These are phyloP conservation scores for Anthoptus insignis DNA, from an alignment of 2,888 invertebrate species.

Conservation along the genomic window DNA sequence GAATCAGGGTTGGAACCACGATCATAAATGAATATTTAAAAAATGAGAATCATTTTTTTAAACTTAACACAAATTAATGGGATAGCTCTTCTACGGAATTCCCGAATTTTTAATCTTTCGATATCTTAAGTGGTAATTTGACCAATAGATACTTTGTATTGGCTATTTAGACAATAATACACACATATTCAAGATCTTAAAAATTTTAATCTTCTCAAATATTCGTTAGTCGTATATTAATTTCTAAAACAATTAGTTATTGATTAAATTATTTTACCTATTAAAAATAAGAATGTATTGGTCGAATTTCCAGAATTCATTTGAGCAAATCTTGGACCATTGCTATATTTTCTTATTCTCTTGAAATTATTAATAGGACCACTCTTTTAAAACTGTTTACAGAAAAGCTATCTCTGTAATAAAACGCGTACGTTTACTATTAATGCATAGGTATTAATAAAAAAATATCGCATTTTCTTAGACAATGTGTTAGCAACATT, in stretches of 20 bases:
- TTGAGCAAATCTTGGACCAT: constrained; percentile 73
- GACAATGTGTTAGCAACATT: constrained; percentile 65
- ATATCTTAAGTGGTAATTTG: constrained; percentile 26
- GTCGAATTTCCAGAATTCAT: constrained; percentile 29
- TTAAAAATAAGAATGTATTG: constrained; percentile 9
- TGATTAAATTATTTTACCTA: neutral
- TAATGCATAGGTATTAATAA: constrained; percentile 56
- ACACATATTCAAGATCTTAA: neutral
- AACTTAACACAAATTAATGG: constrained; percentile 55
- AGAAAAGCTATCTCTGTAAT: constrained; percentile 79
- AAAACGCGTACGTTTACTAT: constrained; percentile 39
- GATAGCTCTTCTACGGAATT: constrained; percentile 73
- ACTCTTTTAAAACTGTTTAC: constrained; percentile 62
- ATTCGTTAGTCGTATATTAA: neutral
- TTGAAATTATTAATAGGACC: constrained; percentile 71
- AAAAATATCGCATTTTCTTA: constrained; percentile 64
- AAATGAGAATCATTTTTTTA: constrained; percentile 61
- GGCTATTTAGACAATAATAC: constrained; percentile 18
- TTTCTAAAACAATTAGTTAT: neutral
- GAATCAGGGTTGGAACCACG: constrained; percentile 85
- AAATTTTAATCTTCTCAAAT: neutral
- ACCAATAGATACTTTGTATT: constrained; percentile 15
- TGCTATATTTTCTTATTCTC: constrained; percentile 73
- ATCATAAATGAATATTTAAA: constrained; percentile 70
- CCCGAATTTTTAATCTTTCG: constrained; percentile 35